Base-by-base conservation (phyloP, 2,113 vertebrate species). In the Epinephelus lanceolatus region DNA sequence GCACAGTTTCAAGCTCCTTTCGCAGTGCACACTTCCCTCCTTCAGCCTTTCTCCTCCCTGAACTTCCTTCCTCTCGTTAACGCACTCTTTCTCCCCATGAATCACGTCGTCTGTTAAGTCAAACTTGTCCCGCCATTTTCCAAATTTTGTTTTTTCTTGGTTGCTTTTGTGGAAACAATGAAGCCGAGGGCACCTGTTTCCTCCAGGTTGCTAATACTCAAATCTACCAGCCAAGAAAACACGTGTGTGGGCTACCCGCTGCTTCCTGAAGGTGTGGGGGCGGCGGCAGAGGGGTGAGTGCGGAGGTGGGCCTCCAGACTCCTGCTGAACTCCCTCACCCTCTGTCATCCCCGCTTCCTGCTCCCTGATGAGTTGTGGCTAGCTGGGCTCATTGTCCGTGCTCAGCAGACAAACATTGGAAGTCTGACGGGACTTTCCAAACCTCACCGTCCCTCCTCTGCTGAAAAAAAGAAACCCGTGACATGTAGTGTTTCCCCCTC, bases 171-270 rank as follows among this genome's bases (percentile, higher is more conserved):
- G 73, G 80, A 86, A 95, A 95, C 93, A 94, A 94, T 94, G 80
- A 90, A 83, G 49, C 51, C 0, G 52, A 68, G 68, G 91, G 88
- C 94, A 95, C 93, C 92, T 95, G 94, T 90, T 95, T 95, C 94
- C 94, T 91, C 78, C 68, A n/a, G 57, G 71, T 55, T 52, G 67
- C 47, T 78, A 30, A 74, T 45, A 66, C 18, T 21, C 75, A 25
- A 72, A 74, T 25, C 53, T 51, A 62, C 69, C 76, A 77, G 62
- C 67, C 61, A 51, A 45, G 2, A 25, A 55, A 77, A 84, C 85
- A 69, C 59, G 77, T 78, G 78, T 76, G 63, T 18, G 49, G 78
- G 63, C 85, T 37, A 0, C 40, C 83, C 27, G 77, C 69, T 76
- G 84, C 86, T 90, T 93, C 90, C 91, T 90, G 85, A 19, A 53